phyloP scores from a whole-genome alignment of 2,888 invertebrate genomes.

The Pollenia griseotomentosa region DNA sequence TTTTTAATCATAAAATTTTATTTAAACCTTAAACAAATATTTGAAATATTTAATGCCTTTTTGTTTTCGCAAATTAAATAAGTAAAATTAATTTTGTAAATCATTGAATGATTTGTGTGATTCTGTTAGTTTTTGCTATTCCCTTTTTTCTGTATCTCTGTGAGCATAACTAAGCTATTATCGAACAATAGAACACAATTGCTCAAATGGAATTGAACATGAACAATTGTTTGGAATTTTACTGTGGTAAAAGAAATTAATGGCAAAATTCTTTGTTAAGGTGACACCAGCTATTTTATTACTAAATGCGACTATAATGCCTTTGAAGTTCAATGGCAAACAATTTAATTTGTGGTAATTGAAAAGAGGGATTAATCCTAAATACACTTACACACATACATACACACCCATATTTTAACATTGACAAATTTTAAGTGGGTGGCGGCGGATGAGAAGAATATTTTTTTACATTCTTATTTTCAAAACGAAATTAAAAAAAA shows the following conservation, averaged over 20 bases:
- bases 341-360: background rate
- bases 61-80: background rate
- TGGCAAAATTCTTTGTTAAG: conserved; percentile 26
- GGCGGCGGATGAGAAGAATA: no score
- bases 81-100: conserved; percentile 21
- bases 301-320: background rate
- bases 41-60: conserved; percentile 2
- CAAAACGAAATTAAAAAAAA: no score
- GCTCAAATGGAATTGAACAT: background rate
- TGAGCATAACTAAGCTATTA: background rate
- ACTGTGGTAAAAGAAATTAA: conserved; percentile 5
- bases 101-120: background rate
- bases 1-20: conserved; percentile 11
- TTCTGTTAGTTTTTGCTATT: background rate
- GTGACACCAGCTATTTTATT: conserved; percentile 5
- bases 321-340: conserved; percentile 14
- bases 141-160: background rate
- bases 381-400: no score
- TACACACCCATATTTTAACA: no score
- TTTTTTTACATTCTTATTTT: no score
- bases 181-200: background rate
- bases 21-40: conserved; percentile 17
- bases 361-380: background rate
- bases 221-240: background rate
- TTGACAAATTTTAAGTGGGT: no score